Base-by-base conservation (phyloP, 2,888 invertebrate species). In the Melanostoma mellinum region DNA sequence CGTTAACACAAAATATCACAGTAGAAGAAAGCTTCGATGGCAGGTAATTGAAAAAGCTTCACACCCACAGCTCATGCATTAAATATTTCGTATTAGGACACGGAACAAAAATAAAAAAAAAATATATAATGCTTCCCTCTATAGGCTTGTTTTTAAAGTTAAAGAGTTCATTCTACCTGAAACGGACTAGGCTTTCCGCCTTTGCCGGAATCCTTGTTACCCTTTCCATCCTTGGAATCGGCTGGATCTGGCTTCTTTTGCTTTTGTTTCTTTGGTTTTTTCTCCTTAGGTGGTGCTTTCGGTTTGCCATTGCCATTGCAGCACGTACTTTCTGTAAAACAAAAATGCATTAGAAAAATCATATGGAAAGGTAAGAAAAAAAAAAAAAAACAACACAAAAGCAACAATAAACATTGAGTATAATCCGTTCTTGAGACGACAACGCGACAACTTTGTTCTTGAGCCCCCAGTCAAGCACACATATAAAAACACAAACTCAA, bases 281-380 rank as follows among this genome's bases (percentile, higher is more conserved):
- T 94, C 87, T 94, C 94, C 90, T 95, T 95, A 86, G 93, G 93
- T 74, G 92, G 89, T 88, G 94, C 94, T 73, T 95, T 94, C 63
- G 94, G 94, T 86, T 94, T 94, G 86, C 93, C 91, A 77, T 92
- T 92, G 73, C 94, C 95, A 87, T 94, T 94, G 92, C 97, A 97
- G 92, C 97, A 97, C 85, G 96, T 94, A 91, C 96, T 97, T 90
- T 97, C 97, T 94, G 86, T 30, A 35, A 10, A 38, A 42, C 55
- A 35, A 33, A 42, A 5, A 48, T 42, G 4, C 33, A 40, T 48
- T 50, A 42, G 9, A 42, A 63, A 46, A 63, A 63, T 6, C 4
- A 35, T 67, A 36, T 48, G 33, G 36, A 53, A 75, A 58, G 8
- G 40, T 46, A 40, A 42, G 65, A 36, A 4, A 52, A 36, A 46